phyloP scores from a whole-genome alignment of 2,888 invertebrate genomes.

The Xylota segnis region DNA sequence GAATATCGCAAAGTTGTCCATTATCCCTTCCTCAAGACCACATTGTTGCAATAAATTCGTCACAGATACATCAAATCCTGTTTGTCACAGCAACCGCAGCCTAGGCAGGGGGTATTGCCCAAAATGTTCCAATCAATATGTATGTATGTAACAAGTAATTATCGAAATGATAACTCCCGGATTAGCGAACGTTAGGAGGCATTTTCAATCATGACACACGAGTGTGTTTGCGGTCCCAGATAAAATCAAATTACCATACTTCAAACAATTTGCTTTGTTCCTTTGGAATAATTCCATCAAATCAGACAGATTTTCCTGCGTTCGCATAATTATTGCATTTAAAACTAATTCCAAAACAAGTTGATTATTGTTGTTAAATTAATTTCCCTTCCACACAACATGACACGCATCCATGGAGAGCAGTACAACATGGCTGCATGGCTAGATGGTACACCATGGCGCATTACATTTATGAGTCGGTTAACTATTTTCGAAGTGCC shows the following conservation, averaged over 20 bases:
- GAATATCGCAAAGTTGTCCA: too few species aligned
- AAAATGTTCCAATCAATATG: too few species aligned
- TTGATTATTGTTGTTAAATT: constrained; percentile 61
- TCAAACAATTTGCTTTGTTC: constrained; percentile 24
- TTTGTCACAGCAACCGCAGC: too few species aligned
- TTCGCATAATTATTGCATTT: constrained; percentile 60
- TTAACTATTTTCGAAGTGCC: constrained; percentile 48
- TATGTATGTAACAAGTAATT: too few species aligned
- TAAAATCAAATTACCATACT: constrained; percentile 28
- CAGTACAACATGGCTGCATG: not conserved
- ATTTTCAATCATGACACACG: not conserved
- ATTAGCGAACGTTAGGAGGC: too few species aligned
- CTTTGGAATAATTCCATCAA: constrained; percentile 18
- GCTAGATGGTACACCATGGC: not conserved
- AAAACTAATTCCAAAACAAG: constrained; percentile 62
- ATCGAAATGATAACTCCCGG: too few species aligned
- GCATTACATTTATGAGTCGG: constrained; percentile 44
- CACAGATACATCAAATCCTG: too few species aligned
- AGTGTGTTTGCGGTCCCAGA: not conserved
- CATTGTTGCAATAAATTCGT: too few species aligned
- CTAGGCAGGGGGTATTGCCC: too few species aligned
- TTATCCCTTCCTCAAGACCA: too few species aligned
- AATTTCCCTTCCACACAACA: constrained; percentile 36
- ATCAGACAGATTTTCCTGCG: constrained; percentile 16
- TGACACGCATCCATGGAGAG: not conserved